Evolutionary conservation across 2,888 invertebrate species (phyloP), one percentile per base, ranked within the genome.

Genomic region (Temnothorax rugatulus): DNA sequence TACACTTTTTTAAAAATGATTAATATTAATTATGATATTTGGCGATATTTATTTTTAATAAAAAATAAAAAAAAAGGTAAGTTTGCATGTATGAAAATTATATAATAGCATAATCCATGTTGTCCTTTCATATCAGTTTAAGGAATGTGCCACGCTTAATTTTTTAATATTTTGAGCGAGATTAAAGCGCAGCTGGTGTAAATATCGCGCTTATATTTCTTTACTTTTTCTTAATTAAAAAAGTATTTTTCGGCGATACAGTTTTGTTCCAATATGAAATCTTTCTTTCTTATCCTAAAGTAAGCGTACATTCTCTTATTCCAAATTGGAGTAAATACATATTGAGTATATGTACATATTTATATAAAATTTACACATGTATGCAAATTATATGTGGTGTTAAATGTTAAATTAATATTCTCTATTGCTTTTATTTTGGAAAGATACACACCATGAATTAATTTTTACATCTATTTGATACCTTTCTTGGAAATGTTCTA

Each of bases 31-130:
- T 2, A 41, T 41, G 13, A 38, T 21, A n/a, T 63, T 66, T 66
- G 63, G 8, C 15, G 8, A 52, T 63, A 5, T 76, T 50, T 76
- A 76, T 66, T 13, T 52, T 54, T 57, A 77, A 77, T 57, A 11
- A 68, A 44, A 64, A 41, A 59, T 4, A 54, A 38, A 25, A 18
- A 34, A 41, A 34, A 68, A 34, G 74, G 74, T 75, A 75, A 75
- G 74, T 61, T 61, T 44, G 57, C 66, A 77, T 41, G 77, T 54
- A 77, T 44, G 15, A 29, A 25, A 25, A 34, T 38, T 18, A 52
- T 44, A 44, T 25, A 34, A 15, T 18, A 57, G 15, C 5, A 25
- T 61, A 8, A 34, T 61, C 21, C n/a, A 57, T 44, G 9, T 63
- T n/a, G 15, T 52, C 15, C 1, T 63, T 25, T 44, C 29, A 64